Conservation (phyloP, 1,140 invertebrate species). For the Arion vulgaris region DNA sequence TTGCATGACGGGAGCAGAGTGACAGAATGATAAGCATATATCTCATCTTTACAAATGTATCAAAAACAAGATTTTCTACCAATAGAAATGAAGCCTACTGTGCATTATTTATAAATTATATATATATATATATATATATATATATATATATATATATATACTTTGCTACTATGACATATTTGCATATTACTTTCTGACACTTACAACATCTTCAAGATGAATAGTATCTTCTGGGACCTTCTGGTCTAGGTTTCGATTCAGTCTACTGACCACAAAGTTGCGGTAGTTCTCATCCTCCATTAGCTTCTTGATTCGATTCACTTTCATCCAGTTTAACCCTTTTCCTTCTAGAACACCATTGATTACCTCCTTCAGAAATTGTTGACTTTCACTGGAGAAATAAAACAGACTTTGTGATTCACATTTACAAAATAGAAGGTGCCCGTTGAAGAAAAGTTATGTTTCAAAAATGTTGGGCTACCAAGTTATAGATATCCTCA, state of each 20-base stretch:
- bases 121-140: too few species aligned
- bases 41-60: too few species aligned
- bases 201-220: conserved; percentile 97
- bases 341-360: conserved; percentile 94
- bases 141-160: too few species aligned
- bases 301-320: conserved; percentile 93
- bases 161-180: not conserved
- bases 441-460: too few species aligned
- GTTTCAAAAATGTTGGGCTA: too few species aligned
- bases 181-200: conserved; percentile 63
- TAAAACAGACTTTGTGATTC: not conserved
- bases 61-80: too few species aligned
- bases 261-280: conserved; percentile 93
- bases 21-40: too few species aligned
- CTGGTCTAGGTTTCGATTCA: conserved; percentile 93
- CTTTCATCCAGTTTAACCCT: conserved; percentile 96
- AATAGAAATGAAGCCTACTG: too few species aligned
- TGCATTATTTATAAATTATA: too few species aligned
- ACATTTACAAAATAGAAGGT: too few species aligned
- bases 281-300: conserved; percentile 99
- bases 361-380: conserved; percentile 82
- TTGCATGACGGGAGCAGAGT: too few species aligned
- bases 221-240: conserved; percentile 93
- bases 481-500: too few species aligned
- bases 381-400: conserved; percentile 76